Conservation (phyloP, 2,113 vertebrate genomes). For the Muntiacus muntjak region DNA sequence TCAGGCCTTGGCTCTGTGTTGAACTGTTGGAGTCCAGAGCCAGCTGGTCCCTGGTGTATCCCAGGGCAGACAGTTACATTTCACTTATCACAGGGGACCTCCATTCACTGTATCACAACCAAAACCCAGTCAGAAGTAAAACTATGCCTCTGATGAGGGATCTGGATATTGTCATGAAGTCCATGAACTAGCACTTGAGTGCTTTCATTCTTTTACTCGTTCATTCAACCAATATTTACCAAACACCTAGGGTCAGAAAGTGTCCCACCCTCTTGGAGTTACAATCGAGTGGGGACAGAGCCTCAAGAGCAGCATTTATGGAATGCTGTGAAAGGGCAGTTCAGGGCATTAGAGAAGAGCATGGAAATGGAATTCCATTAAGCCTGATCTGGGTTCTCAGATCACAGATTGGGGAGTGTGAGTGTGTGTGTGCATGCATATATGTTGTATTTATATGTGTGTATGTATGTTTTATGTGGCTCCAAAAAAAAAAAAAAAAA, state of each 20-base stretch:
- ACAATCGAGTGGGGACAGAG: not conserved
- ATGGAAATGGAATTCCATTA: too few relatives aligned
- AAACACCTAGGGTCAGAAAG: not conserved
- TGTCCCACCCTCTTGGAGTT: not conserved
- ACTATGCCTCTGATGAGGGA: not conserved
- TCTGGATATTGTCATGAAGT: not conserved
- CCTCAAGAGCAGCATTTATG: rapidly evolving
- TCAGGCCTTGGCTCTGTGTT: not conserved
- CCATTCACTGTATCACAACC: not conserved
- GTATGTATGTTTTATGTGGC: not conserved
- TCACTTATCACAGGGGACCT: not conserved
- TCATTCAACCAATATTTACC: not conserved
- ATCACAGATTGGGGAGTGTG: rapidly evolving
- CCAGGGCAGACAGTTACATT: rapidly evolving
- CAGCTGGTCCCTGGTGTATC: not conserved
- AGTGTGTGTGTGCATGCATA: not conserved
- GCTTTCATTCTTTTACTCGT: not conserved
- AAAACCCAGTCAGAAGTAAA: not conserved
- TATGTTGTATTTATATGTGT: not conserved
- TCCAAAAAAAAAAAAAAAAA: not conserved
- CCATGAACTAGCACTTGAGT: not conserved
- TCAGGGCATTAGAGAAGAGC: not conserved
- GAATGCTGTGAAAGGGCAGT: rapidly evolving
- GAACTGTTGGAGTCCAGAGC: not conserved
- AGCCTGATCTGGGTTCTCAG: not conserved